Evolutionary conservation across 2,888 invertebrate species (phyloP), one percentile per base, ranked within the genome.

Genomic region (Mactromeris polynyma): DNA sequence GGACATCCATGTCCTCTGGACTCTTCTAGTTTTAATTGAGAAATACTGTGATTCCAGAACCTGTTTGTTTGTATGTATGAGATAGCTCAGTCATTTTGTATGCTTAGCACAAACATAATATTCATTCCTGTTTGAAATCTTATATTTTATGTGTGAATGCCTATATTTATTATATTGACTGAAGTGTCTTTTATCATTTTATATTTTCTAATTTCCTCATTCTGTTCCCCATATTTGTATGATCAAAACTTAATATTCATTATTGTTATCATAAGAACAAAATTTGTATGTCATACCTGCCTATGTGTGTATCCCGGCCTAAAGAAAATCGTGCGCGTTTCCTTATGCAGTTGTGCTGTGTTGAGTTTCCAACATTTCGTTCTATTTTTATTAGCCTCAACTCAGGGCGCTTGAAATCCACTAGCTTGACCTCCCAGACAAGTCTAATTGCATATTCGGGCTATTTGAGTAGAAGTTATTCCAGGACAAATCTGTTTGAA

Each of bases 131-230:
- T 64, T 26, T 64, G 26, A 26, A 64, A n/a, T 26, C 58, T 64
- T 64, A 33, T 73, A 73, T 73, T 33, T 58, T 58, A 58, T 33
- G 73, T 33, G 26, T 73, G 73, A 73, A 73, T 73, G 73, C 11
- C 4, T 11, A 36, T 36, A 73, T 36, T 36, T 73, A 33, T 73
- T 36, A 73, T 73, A 36, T 36, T 73, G 73, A 73, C 73, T 36
- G 9, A 73, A 73, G 73, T 73, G 73, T 73, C 73, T 73, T 73
- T 73, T 73, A 14, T 73, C 73, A 73, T 73, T 73, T 36, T 73
- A 14, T 73, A 73, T 33, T 73, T 73, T 36, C 73, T 36, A 73
- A 19, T 17, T 33, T 11, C 36, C 26, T 17, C 73, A 73, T 73
- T 73, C 19, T 33, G 33, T 33, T 19, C 26, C 73, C 73, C 73